Evolutionary conservation across 2,113 vertebrate species (phyloP).

Genomic region (Nothocercus julius): DNA sequence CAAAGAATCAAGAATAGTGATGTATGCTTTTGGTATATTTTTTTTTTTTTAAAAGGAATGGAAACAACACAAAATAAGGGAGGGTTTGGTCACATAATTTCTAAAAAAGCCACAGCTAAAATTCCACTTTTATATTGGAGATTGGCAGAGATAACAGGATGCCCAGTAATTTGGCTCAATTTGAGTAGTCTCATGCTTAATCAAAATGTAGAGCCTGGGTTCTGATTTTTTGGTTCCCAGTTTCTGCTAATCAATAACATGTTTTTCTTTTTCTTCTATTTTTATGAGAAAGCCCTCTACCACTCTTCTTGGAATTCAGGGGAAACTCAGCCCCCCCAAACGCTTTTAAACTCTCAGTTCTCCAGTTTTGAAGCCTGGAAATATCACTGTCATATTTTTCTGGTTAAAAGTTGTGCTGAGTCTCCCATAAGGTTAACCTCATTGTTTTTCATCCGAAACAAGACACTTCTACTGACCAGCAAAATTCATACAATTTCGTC

Average conservation of each 20-base stretch:
- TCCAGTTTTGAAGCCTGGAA: background rate
- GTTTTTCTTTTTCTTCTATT: background rate
- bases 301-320: background rate
- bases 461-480: background rate
- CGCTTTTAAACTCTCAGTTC: background rate
- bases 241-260: background rate
- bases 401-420: background rate
- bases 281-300: background rate
- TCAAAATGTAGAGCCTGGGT: background rate
- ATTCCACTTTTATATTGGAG: background rate
- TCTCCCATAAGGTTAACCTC: background rate
- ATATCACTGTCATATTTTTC: background rate
- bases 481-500: background rate
- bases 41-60: background rate
- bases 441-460: background rate
- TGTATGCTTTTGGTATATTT: background rate
- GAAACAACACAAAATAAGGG: background rate
- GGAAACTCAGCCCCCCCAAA: background rate
- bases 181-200: background rate
- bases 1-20: background rate
- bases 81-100: background rate
- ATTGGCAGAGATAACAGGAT: background rate
- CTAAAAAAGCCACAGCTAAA: background rate
- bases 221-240: background rate
- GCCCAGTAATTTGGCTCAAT: background rate